These are phyloP conservation scores for Dendrophyllia cribrosa DNA, from an alignment of 64 coral and sea anemone genomes.

Conservation along the genomic window DNA sequence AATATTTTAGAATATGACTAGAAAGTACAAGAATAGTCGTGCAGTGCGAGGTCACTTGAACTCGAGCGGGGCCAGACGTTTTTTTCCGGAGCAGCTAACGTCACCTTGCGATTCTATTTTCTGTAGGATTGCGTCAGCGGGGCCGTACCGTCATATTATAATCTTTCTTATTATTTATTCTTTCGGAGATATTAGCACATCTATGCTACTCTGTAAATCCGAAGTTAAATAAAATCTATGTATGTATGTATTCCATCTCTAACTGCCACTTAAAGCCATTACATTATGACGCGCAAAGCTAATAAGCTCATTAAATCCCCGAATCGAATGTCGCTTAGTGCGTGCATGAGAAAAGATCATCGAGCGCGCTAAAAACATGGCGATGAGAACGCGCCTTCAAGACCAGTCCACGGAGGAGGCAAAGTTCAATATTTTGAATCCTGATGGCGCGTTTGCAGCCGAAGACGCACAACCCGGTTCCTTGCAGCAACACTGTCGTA, in stretches of 20 bases:
- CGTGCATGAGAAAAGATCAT: neutral
- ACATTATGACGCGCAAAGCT: conserved; percentile 22
- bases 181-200: too few relatives aligned
- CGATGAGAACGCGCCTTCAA: conserved; percentile 69
- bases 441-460: neutral
- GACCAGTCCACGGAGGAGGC: conserved; percentile 54
- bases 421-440: conserved; percentile 75
- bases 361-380: conserved; percentile 45
- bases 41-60: too few relatives aligned
- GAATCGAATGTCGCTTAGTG: neutral
- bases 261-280: neutral
- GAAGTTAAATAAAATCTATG: too few relatives aligned
- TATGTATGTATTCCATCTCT: neutral
- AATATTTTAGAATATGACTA: too few relatives aligned
- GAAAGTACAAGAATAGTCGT: too few relatives aligned
- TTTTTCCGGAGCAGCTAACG: too few relatives aligned
- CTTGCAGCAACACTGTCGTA: conserved; percentile 82
- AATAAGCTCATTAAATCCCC: neutral
- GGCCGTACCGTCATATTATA: too few relatives aligned
- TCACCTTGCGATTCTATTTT: too few relatives aligned
- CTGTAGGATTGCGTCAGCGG: too few relatives aligned
- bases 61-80: too few relatives aligned
- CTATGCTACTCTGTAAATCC: too few relatives aligned
- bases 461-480: conserved; percentile 40
- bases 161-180: too few relatives aligned